Evolutionary conservation across 2,888 invertebrate species (phyloP).

Genomic region (Coelopa pilipes): DNA sequence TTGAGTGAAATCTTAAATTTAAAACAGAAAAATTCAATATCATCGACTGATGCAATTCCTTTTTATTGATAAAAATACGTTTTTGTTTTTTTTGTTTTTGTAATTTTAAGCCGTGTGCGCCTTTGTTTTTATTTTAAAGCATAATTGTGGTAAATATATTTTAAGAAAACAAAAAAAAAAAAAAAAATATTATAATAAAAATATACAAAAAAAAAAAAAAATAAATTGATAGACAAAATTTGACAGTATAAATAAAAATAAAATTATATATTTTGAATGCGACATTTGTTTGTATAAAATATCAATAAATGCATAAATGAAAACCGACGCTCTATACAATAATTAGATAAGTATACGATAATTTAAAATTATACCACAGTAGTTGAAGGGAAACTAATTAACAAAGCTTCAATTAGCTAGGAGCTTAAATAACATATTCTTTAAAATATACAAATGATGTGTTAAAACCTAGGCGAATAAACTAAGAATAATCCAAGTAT

Average conservation of each 20-base stretch:
- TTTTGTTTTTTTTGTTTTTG: not conserved
- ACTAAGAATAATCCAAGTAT: constrained; percentile 8
- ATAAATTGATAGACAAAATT: not conserved
- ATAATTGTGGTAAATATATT: no score
- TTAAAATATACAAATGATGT: not conserved
- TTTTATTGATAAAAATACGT: not conserved
- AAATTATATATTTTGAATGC: not conserved
- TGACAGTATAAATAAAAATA: not conserved
- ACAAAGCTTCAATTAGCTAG: not conserved
- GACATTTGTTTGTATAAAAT: not conserved
- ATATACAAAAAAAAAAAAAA: not conserved
- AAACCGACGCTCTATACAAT: constrained; percentile 1
- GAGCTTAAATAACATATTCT: constrained; percentile 5
- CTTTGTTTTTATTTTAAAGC: not conserved
- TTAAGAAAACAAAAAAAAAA: no score
- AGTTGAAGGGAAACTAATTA: constrained; percentile 27
- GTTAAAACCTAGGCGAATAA: not conserved
- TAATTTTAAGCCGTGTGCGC: not conserved
- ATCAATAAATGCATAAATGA: not conserved
- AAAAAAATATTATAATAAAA: not conserved
- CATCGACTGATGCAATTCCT: no score
- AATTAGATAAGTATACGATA: constrained; percentile 15
- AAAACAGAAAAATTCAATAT: no score
- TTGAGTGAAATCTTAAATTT: no score
- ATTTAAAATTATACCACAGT: constrained; percentile 36